A percentile compares a stretch with the other conserved stretches of the same genome.
Evolutionary conservation across 1,140 invertebrate genomes (phyloP).

Genomic region (Copidosoma floridanum): DNA sequence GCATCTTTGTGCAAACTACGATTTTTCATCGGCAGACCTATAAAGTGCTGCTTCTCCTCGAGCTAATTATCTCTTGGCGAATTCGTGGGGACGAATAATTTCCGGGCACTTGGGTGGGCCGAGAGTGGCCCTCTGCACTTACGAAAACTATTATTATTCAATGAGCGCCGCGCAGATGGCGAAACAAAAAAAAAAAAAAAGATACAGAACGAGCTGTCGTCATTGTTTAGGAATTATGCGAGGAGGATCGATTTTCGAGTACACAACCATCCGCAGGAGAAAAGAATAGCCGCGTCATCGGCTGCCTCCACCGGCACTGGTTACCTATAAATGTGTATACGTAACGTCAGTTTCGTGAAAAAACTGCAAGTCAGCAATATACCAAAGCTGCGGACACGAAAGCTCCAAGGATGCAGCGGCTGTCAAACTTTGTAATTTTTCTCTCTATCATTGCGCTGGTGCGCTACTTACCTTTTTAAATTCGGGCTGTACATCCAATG

Average conservation of each 20-base stretch:
- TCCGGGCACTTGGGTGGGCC: too few species aligned
- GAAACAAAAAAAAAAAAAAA: too few species aligned
- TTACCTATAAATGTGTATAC: too few species aligned
- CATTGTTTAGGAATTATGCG: too few species aligned
- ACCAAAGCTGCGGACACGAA: conserved; percentile 16
- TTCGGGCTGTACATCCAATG: not conserved
- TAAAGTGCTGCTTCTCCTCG: not conserved
- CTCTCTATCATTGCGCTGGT: conserved; percentile 14
- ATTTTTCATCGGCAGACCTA: conserved; percentile 3
- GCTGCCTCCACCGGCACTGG: not conserved
- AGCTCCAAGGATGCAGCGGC: conserved; percentile 19
- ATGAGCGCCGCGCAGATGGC: too few species aligned
- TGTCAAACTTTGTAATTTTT: conserved; percentile 26
- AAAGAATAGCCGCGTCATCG: conserved; percentile 21
- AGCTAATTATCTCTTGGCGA: not conserved
- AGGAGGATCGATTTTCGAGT: not conserved
- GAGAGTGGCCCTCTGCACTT: too few species aligned
- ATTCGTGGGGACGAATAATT: not conserved
- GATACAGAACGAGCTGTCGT: too few species aligned
- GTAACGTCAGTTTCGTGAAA: too few species aligned
- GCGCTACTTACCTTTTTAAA: conserved; percentile 2
- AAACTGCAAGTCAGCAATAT: conserved; percentile 27
- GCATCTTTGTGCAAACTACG: conserved; percentile 13
- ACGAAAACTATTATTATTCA: too few species aligned
- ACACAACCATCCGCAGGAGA: not conserved